Evolutionary conservation across 2,113 vertebrate genomes (phyloP).

Genomic region (Numida meleagris): DNA sequence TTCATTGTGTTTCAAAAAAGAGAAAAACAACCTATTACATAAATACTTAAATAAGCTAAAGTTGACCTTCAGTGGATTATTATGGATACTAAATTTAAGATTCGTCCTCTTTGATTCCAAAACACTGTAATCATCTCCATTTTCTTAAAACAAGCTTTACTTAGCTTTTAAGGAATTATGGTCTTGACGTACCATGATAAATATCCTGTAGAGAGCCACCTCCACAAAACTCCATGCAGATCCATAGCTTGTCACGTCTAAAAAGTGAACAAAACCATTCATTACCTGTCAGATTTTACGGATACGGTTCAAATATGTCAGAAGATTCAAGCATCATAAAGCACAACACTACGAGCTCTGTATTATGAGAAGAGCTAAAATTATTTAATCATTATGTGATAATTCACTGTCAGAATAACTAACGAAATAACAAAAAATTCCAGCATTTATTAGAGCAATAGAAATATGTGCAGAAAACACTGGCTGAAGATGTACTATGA

Average conservation of each 20-base stretch:
- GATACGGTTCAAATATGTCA: too few species aligned
- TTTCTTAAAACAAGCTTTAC: conserved; percentile 26
- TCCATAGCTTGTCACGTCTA: conserved; percentile 98
- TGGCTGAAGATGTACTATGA: not conserved
- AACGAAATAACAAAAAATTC: not conserved
- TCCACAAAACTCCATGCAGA: conserved; percentile 99
- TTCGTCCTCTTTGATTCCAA: not conserved
- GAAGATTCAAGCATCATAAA: not conserved
- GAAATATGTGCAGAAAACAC: not conserved
- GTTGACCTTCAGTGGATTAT: not conserved
- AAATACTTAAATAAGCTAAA: not conserved
- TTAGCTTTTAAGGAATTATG: conserved; percentile 26
- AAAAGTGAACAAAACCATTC: conserved; percentile 53
- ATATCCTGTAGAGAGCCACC: conserved; percentile 90
- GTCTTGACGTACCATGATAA: conserved; percentile 87
- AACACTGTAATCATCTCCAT: not conserved
- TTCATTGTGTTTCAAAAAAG: not conserved
- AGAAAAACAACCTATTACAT: not conserved
- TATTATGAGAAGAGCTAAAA: not conserved
- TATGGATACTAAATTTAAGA: not conserved
- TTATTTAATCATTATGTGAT: not conserved
- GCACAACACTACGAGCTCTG: not conserved
- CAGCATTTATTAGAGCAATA: not conserved
- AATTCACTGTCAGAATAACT: not conserved
- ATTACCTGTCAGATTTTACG: conserved; percentile 26